These are phyloP conservation scores for Enteromius mattozi DNA, from an alignment of 2,797 vertebrate genomes.

Conservation along the genomic window DNA sequence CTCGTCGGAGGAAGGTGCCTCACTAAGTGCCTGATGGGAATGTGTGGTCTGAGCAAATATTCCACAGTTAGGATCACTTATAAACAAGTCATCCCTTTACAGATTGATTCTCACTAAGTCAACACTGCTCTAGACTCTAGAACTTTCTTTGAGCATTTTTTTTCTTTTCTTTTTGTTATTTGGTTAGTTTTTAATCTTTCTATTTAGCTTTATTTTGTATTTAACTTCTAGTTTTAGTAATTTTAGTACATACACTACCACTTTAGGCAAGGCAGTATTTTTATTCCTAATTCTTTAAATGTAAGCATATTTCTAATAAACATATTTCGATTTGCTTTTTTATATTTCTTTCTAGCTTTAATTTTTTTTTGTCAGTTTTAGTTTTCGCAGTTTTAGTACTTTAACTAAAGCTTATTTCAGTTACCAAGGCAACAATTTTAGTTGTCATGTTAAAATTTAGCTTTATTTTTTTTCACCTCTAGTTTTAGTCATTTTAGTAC, in stretches of 20 bases:
- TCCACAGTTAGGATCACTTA: too few species aligned
- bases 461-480: too few species aligned
- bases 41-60: background rate
- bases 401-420: background rate
- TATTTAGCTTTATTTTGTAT: background rate
- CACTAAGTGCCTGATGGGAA: background rate
- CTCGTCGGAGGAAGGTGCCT: slow-evolving; percentile 53
- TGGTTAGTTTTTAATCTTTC: background rate
- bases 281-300: background rate
- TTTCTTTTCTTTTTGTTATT: background rate
- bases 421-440: background rate
- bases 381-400: background rate
- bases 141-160: background rate
- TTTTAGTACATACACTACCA: background rate
- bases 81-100: background rate
- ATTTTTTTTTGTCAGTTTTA: background rate
- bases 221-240: background rate
- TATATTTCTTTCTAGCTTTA: background rate
- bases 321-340: background rate
- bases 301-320: background rate
- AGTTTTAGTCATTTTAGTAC: too few species aligned
- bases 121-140: background rate
- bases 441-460: too few species aligned
- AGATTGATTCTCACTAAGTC: background rate
- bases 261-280: background rate